Base-by-base conservation (phyloP, 2,113 vertebrate species). In the Myiagra hebetior region DNA sequence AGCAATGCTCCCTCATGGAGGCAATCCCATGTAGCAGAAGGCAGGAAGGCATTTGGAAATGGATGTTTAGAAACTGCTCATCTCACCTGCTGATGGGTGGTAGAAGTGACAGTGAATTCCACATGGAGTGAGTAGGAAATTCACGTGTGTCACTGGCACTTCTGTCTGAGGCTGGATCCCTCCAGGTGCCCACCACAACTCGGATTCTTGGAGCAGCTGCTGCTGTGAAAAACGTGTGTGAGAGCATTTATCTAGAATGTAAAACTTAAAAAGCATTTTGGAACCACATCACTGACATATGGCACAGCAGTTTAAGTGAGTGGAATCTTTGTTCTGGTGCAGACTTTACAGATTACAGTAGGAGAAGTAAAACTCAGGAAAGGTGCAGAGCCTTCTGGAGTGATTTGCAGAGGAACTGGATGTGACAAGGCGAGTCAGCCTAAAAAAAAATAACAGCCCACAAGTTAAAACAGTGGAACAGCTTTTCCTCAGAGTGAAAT, bases 401-500 rank as follows among this genome's bases (percentile, higher is more conserved):
- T 47, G 52, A 41, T 81, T 74, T 72, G 57, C 49, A 50, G 80
- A 91, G 85, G 76, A 70, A 62, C 89, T 82, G 46, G 59, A 41
- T 76, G 31, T 91, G 84, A 86, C 33, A n/a, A n/a, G 4, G 15
- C 50, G n/a, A 33, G 14, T 85, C 87, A 75, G 62, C 6, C 77
- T 67, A 35, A 93, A 94, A 96, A 96, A 93, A 84, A 74, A 23
- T 0, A 62, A 33, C 82, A 89, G 80, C 92, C 88, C 90, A 93
- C 86, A 91, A 97, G 73, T 85, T 65, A 70, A 92, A 96, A 93
- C 89, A 44, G 59, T 13, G 65, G 46, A n/a, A 90, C 91, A 23
- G 63, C 75, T 97, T 96, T 86, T 95, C 83, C 87, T 87, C 31
- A 73, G 35, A 94, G 92, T 26, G 85, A 92, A 92, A 79, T 89